Conservation (phyloP, 2,888 invertebrate species). For the Metellina segmentata region DNA sequence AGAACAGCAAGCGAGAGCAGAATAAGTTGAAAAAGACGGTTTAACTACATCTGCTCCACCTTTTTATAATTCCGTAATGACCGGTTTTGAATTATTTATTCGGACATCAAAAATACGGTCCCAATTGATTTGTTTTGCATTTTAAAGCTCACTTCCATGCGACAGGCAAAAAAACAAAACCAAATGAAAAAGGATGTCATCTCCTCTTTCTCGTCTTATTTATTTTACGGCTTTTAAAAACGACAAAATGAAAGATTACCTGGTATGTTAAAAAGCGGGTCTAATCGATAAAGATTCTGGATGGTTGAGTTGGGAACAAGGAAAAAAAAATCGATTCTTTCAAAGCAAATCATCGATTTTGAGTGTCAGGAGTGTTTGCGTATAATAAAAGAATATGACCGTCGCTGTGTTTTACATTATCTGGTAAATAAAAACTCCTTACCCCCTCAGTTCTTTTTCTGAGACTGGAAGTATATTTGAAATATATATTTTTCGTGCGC, state of each 20-base stretch:
- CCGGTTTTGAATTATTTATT: slow-evolving; percentile 20
- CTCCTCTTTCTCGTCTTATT: slow-evolving; percentile 10
- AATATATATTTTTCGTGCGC: not conserved
- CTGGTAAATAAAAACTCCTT: slow-evolving; percentile 28
- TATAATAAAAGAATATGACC: slow-evolving; percentile 26
- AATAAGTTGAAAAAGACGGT: not conserved
- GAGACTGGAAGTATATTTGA: not conserved
- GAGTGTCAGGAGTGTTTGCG: not conserved
- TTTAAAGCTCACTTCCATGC: slow-evolving; percentile 22
- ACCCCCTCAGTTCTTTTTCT: not conserved
- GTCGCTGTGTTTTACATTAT: slow-evolving; percentile 34
- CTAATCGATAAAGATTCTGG: slow-evolving; percentile 35
- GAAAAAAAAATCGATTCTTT: slow-evolving; percentile 38
- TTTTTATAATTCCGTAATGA: slow-evolving; percentile 29
- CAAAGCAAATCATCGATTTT: slow-evolving; percentile 41
- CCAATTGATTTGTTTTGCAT: slow-evolving; percentile 51
- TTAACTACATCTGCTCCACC: slow-evolving; percentile 1
- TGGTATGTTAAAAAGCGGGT: slow-evolving; percentile 31
- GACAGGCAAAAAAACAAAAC: not conserved
- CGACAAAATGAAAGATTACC: slow-evolving; percentile 51
- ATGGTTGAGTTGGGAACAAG: not conserved
- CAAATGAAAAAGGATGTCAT: not conserved
- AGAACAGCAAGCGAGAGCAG: not conserved
- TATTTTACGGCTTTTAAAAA: slow-evolving; percentile 43
- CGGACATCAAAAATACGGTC: slow-evolving; percentile 27